These are phyloP conservation scores for Antechinus flavipes DNA, from an alignment of 2,113 vertebrate genomes.

Conservation along the genomic window DNA sequence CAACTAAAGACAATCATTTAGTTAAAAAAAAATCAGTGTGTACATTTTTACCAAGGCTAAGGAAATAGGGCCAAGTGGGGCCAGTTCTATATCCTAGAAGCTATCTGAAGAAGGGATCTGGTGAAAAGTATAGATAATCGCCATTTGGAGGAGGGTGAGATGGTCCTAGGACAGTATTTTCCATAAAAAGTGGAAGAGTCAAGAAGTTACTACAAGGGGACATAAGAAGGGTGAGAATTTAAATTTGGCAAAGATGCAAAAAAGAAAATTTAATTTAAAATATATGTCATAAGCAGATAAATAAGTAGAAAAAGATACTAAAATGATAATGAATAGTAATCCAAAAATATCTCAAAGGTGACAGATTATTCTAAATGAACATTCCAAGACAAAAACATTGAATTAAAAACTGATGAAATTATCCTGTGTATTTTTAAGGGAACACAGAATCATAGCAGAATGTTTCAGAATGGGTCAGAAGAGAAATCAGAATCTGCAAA, in stretches of 20 bases:
- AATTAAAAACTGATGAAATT: not conserved
- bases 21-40: not conserved
- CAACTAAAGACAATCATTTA: not conserved
- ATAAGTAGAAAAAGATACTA: not conserved
- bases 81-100: not conserved
- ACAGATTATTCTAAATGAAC: not conserved
- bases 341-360: not conserved
- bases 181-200: not conserved
- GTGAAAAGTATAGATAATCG: not conserved
- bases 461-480: not conserved
- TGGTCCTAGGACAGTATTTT: not conserved
- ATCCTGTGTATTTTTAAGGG: not conserved
- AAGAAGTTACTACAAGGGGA: not conserved
- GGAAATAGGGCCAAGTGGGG: too few species aligned
- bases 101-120: not conserved
- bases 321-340: not conserved
- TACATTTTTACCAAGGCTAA: not conserved
- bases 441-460: not conserved
- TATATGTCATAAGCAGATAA: not conserved
- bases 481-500: not conserved
- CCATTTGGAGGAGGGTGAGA: not conserved
- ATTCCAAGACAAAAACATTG: not conserved
- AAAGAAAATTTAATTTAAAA: not conserved
- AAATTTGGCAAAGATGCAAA: not conserved
- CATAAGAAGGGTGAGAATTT: not conserved